Evolutionary conservation across 2,888 invertebrate genomes (phyloP).

Genomic region (Acanthosepion lycidas): DNA sequence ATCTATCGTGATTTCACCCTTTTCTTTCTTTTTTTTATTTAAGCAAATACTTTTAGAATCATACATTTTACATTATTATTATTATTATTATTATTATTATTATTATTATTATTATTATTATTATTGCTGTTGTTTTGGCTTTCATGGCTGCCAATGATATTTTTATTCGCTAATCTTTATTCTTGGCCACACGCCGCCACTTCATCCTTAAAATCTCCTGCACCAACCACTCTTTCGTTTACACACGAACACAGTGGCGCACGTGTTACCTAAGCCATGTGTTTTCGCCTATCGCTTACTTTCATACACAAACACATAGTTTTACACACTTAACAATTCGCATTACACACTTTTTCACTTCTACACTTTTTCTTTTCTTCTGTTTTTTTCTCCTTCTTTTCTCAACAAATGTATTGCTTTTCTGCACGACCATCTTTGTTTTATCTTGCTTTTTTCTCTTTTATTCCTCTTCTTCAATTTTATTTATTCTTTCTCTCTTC

Average conservation of each 20-base stretch:
- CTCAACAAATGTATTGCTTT: neutral
- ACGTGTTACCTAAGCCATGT: neutral
- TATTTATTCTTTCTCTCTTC: neutral
- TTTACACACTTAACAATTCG: neutral
- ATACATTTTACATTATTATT: no score
- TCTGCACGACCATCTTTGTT: neutral
- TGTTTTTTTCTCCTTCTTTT: neutral
- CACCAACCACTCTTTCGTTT: neutral
- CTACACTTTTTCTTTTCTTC: neutral
- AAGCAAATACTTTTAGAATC: no score
- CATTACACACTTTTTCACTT: neutral
- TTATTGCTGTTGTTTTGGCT: neutral
- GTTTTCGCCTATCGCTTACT: no score
- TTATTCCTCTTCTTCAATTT: neutral
- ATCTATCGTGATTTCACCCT: no score
- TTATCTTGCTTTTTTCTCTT: neutral
- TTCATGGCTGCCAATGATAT: neutral
- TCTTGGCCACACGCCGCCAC: slow-evolving; percentile 33
- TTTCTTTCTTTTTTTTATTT: no score
- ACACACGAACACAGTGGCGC: neutral
- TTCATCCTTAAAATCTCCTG: neutral
- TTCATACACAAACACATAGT: neutral
- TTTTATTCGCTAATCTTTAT: slow-evolving; percentile 15
- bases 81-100: no score
- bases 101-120: no score